Conservation (phyloP, 1,140 invertebrate genomes). For the Lordiphosa stackelbergi region DNA sequence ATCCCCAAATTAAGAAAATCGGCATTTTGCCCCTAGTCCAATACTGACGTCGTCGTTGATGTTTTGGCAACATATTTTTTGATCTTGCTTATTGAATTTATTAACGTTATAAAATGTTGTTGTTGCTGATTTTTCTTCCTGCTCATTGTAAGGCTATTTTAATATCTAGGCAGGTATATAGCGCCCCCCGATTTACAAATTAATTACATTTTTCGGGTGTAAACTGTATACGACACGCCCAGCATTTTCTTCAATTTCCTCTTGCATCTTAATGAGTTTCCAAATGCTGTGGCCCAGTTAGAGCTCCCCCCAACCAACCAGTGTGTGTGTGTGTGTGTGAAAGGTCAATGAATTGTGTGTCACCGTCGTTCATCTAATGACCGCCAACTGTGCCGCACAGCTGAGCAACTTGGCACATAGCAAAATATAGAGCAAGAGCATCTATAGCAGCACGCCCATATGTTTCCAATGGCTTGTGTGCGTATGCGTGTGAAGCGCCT, state of each 20-base stretch:
- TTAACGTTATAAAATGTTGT: slow-evolving; percentile 50
- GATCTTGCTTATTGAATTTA: slow-evolving; percentile 41
- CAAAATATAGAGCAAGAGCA: slow-evolving; percentile 22
- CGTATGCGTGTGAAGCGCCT: slow-evolving; percentile 26
- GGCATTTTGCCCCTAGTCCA: slow-evolving; percentile 11
- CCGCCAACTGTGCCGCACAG: slow-evolving; percentile 68
- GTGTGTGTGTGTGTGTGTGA: slow-evolving; percentile 25
- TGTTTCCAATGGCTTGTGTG: slow-evolving; percentile 48
- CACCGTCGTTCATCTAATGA: slow-evolving; percentile 56
- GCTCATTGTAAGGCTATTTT: too few relatives aligned
- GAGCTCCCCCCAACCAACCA: background rate
- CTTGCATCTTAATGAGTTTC: slow-evolving; percentile 50
- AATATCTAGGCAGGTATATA: too few relatives aligned
- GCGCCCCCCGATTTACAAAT: slow-evolving; percentile 33
- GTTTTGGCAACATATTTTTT: slow-evolving; percentile 9
- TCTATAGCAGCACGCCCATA: slow-evolving; percentile 32
- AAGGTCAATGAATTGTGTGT: slow-evolving; percentile 65
- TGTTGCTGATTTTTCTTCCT: slow-evolving; percentile 11
- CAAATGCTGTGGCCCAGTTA: slow-evolving; percentile 20
- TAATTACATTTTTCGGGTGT: slow-evolving; percentile 47
- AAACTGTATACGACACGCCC: slow-evolving; percentile 24
- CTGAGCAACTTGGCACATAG: slow-evolving; percentile 46
- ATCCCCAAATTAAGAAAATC: too few relatives aligned
- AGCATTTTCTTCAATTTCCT: slow-evolving; percentile 59
- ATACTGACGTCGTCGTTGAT: slow-evolving; percentile 33